Base-by-base conservation (phyloP, 1,140 invertebrate genomes). In the Philotrypesis tridentata region DNA sequence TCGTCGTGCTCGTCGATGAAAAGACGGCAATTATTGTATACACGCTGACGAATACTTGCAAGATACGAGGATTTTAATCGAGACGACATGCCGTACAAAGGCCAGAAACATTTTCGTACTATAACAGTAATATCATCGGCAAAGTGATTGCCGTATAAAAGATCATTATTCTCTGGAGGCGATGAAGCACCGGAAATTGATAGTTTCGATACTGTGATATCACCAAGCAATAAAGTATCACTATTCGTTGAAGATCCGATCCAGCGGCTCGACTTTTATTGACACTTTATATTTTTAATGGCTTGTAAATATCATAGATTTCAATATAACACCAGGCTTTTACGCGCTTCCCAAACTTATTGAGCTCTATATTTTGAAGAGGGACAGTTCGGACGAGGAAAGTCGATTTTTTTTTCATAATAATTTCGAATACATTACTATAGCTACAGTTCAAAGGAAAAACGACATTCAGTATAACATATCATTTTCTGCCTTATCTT, bases 191-290 rank as follows among this genome's bases (percentile, higher is more conserved):
- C 14, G 12, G 71, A 55, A 73, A 43, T 55, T 73, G 27, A 71
- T 71, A 14, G 67, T 33, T 68, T 31, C 33, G 29, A 68, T 33
- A n/a, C 31, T 29, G 67, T 33, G 67, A 68, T 33, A 65, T 68
- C 29, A 21, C 48, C 48, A 4, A 0, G 21, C 48, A 17, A 55
- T 55, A 55, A 55, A 71, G 21, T 71, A 37, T 25, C 67, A 70
- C 17, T 70, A 21, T 29, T 33, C 14, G 21, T 6, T 17, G 48
- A 21, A 55, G 48, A 55, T 21, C 48, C 48, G 48, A 55, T 55
- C 48, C 21, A 17, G 48, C n/a, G 5, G 21, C 48, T 55, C 48
- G 48, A 55, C 48, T 55, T 55, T 55, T 55, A 55, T 55, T 17
- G 48, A 14, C 48, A 17, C 21, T 55, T 21, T 14, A 55, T 55